Evolutionary conservation across 2,888 invertebrate species (phyloP), one percentile per base, ranked within the genome.

Genomic region (Scaptomyza reducta): DNA sequence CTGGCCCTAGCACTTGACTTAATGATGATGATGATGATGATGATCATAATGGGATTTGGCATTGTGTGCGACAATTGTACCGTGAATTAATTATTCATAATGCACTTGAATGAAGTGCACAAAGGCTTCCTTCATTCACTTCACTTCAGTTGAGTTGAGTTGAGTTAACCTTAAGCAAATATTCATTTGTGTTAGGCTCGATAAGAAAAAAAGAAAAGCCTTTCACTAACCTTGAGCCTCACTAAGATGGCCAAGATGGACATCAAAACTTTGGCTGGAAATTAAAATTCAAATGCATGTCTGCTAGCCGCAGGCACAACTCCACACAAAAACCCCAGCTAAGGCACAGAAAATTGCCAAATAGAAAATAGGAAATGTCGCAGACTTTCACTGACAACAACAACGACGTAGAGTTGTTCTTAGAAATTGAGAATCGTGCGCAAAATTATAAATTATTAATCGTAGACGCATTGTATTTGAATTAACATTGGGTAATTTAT

Each of bases 401-500:
- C 10, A 22, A 42, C 41, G 22, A 22, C 3, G 3, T 18, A 44
- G 59, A 9, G 2, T 10, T 56, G 22, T 53, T 51, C 45, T 75
- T 59, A 54, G 51, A 83, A 79, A 88, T 88, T 64, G 83, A 80
- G 69, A 86, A 83, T 88, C 88, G 87, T 85, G 84, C 84, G 25
- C 68, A 53, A 85, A 85, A 83, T 85, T 73, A 87, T 87, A 74
- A 85, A 84, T 63, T 86, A 86, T 80, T 86, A 80, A 86, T 79
- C 71, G 77, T 29, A 59, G 49, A 58, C 67, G 77, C 63, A 72
- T 74, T 77, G 79, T 77, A 79, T 77, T 75, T 73, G 74, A 57
- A 72, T 74, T 68, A 70, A 77, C 73, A 57, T 66, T 29, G 51
- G 53, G 46, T 66, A 69, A 76, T 60, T 61, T 74, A 66, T 68